phyloP scores from a whole-genome alignment of 2,797 vertebrate species.

The Coilia nasus region DNA sequence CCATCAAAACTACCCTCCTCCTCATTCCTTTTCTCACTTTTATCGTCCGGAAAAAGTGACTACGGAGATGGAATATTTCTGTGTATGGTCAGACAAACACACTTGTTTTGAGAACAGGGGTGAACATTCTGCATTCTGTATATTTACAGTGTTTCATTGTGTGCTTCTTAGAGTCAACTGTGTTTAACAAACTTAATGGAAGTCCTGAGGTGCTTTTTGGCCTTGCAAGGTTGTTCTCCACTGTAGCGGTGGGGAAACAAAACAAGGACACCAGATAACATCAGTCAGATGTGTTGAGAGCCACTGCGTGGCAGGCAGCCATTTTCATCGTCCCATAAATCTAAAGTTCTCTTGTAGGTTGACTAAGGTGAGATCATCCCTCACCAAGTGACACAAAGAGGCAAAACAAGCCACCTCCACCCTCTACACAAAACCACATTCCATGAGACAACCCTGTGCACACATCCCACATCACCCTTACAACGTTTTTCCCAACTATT shows the following conservation, averaged over 20 bases:
- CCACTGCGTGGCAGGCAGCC: constrained; percentile 25
- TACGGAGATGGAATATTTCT: not conserved
- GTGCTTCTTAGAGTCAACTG: too few species aligned
- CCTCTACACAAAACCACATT: constrained; percentile 21
- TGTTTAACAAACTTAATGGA: too few species aligned
- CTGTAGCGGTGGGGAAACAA: not conserved
- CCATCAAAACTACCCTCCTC: too few species aligned
- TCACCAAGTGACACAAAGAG: constrained; percentile 34
- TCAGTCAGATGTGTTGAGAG: constrained; percentile 33
- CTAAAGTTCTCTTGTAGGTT: constrained; percentile 32
- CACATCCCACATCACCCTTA: constrained; percentile 17
- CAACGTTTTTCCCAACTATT: not conserved
- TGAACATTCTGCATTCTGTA: not conserved
- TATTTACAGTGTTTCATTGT: not conserved
- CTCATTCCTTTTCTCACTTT: not conserved
- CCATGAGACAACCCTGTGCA: constrained; percentile 8
- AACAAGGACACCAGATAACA: constrained; percentile 24
- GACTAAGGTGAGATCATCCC: constrained; percentile 43
- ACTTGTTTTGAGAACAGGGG: not conserved
- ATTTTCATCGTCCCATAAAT: constrained; percentile 46
- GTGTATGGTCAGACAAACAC: not conserved
- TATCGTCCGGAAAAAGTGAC: not conserved
- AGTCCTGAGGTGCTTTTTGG: too few species aligned
- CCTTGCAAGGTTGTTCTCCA: not conserved
- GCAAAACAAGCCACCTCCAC: constrained; percentile 36